Conservation (phyloP, 2,797 vertebrate species). For the Hafferia zeledoni region DNA sequence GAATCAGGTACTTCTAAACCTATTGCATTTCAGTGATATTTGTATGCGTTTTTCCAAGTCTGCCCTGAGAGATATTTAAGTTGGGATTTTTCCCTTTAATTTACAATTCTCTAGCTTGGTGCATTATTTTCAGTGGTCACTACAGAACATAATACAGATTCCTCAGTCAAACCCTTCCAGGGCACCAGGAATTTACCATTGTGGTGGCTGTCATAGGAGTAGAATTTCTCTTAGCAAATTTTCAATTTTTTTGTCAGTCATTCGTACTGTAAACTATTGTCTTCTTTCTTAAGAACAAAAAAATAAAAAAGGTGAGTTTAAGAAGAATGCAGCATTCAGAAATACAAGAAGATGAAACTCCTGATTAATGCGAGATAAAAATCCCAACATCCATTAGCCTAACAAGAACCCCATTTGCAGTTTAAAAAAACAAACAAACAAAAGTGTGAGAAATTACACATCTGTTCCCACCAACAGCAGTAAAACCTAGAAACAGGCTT, state of each 20-base stretch:
- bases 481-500: slow-evolving; percentile 1
- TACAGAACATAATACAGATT: not conserved
- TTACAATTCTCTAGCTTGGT: not conserved
- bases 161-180: not conserved
- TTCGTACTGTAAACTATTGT: not conserved
- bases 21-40: not conserved
- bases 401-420: slow-evolving; percentile 51
- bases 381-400: slow-evolving; percentile 41
- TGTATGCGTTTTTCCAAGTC: not conserved
- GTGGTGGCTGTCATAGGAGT: not conserved
- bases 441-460: slow-evolving; percentile 9
- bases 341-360: not conserved
- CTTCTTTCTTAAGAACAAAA: not conserved
- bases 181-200: not conserved
- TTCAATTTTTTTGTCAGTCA: not conserved
- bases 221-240: not conserved
- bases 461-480: slow-evolving; percentile 16
- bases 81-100: not conserved
- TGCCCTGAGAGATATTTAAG: not conserved
- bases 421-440: slow-evolving; percentile 53
- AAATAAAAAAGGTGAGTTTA: not conserved
- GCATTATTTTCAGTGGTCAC: not conserved
- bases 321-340: not conserved
- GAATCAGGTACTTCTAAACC: not conserved
- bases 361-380: slow-evolving; percentile 39